Conservation (phyloP, 2,797 vertebrate genomes). For the Epinephelus malabaricus region DNA sequence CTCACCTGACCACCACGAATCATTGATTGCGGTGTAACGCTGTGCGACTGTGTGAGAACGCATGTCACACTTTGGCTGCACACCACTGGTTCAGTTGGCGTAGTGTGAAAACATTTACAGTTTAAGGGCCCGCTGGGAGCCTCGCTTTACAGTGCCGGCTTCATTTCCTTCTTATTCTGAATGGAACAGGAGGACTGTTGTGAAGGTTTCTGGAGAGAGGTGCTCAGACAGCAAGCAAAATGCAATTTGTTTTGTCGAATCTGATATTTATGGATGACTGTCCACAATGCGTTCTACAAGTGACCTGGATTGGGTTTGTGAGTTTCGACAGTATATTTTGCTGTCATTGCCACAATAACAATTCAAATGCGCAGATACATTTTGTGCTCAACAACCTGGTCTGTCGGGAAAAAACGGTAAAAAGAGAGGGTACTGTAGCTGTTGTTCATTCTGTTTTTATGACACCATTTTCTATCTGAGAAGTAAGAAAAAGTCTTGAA, state of each 20-base stretch:
- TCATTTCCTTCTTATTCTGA: conserved; percentile 43
- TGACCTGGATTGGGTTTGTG: conserved; percentile 34
- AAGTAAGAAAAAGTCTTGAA: conserved; percentile 1
- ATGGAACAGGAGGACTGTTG: conserved; percentile 26
- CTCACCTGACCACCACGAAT: conserved; percentile 69
- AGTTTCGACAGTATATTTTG: conserved; percentile 8
- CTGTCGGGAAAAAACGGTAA: background rate
- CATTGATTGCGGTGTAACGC: conserved; percentile 63
- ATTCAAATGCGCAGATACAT: conserved; percentile 20
- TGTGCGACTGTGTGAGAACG: conserved; percentile 43
- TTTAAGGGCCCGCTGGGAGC: conserved; percentile 47
- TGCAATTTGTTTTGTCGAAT: conserved; percentile 49
- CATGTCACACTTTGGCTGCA: conserved; percentile 55
- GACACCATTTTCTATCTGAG: background rate
- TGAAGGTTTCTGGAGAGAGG: conserved; percentile 9
- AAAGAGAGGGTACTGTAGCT: background rate
- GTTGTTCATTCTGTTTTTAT: conserved; percentile 4
- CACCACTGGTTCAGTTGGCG: conserved; percentile 18
- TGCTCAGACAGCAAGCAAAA: conserved; percentile 42
- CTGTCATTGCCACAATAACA: conserved; percentile 30
- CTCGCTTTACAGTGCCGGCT: conserved; percentile 40
- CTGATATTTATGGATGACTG: conserved; percentile 54
- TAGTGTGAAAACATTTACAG: conserved; percentile 69
- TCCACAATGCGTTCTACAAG: conserved; percentile 56
- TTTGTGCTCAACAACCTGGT: background rate